A percentile compares a stretch with the other conserved stretches of the same genome.
These are phyloP conservation scores for Upupa epops DNA, from an alignment of 2,113 vertebrate genomes.

Conservation along the genomic window DNA sequence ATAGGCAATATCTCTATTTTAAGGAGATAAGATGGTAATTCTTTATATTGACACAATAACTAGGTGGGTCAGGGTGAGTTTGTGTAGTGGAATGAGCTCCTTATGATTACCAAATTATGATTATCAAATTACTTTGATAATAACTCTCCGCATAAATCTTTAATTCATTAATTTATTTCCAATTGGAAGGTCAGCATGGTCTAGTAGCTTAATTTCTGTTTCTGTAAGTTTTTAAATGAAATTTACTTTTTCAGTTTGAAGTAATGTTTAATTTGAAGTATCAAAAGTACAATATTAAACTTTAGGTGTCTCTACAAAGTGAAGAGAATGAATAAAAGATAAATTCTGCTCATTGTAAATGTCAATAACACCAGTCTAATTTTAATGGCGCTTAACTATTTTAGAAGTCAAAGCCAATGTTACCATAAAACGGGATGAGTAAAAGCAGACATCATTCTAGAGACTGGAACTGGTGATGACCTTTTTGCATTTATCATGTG, in stretches of 20 bases:
- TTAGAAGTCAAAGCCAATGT: background rate
- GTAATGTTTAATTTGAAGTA: constrained; percentile 21
- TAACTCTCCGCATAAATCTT: background rate
- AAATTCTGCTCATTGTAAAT: constrained; percentile 7
- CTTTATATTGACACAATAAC: background rate
- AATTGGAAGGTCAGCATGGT: background rate
- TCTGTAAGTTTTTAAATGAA: background rate
- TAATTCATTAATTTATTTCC: constrained; percentile 17
- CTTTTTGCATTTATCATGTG: background rate
- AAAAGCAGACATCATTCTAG: background rate
- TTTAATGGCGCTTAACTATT: constrained; percentile 4
- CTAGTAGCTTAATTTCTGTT: background rate
- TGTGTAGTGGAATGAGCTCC: background rate
- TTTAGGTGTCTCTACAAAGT: background rate
- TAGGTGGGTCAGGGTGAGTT: background rate
- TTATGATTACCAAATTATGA: background rate
- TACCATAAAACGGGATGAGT: background rate
- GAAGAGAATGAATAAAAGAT: background rate
- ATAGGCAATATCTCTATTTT: background rate
- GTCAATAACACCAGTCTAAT: background rate
- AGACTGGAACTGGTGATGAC: background rate
- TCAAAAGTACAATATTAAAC: background rate
- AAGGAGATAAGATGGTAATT: background rate
- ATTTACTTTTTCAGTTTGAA: background rate
- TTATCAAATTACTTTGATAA: background rate